Percentiles rank a stretch among this genome's conserved stretches.
These are phyloP conservation scores for Mustelus asterias DNA, from an alignment of 2,113 vertebrate genomes.

Conservation along the genomic window DNA sequence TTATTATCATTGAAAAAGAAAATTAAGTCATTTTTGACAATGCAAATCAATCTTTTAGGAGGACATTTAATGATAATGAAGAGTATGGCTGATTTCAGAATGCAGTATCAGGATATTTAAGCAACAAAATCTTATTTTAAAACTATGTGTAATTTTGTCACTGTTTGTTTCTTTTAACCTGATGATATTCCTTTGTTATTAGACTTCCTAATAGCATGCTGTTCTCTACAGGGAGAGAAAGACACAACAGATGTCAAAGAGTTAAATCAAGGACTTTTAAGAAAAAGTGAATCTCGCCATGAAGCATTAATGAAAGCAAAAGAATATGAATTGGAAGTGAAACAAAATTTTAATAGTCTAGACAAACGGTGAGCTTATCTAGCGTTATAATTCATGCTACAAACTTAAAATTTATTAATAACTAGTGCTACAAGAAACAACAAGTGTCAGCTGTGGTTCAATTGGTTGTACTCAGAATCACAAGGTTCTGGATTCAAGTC, in stretches of 20 bases:
- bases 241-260: constrained; percentile 2
- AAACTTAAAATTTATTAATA: not conserved
- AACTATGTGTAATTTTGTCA: not conserved
- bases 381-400: not conserved
- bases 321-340: constrained; percentile 43
- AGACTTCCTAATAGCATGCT: not conserved
- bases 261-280: constrained; percentile 42
- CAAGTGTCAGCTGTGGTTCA: not conserved
- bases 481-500: not conserved
- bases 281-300: constrained; percentile 8
- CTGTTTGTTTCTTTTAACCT: not conserved
- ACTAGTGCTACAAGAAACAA: not conserved
- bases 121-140: not conserved
- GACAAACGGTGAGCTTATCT: constrained; percentile 46
- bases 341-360: constrained; percentile 6
- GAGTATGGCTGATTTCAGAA: not conserved
- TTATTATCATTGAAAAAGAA: not conserved
- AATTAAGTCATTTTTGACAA: not conserved
- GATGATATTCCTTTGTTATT: not conserved
- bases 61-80: not conserved
- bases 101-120: not conserved
- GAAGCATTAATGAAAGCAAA: constrained; percentile 39
- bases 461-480: not conserved
- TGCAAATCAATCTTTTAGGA: not conserved
- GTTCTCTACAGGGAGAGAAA: constrained; percentile 43